phyloP scores from a whole-genome alignment of 1,140 invertebrate species.

The Melitaea cinxia region DNA sequence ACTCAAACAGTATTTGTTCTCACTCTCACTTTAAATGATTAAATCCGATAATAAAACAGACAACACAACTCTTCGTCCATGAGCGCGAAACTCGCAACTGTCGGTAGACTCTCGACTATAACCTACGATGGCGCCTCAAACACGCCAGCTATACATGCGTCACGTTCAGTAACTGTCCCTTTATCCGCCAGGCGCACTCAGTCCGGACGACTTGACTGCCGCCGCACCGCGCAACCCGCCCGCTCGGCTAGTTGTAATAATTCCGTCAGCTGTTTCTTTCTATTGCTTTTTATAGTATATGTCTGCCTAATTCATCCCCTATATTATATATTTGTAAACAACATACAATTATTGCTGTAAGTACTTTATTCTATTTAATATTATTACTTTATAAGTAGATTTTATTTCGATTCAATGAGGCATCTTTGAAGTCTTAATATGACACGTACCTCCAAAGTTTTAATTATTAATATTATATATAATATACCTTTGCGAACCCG shows the following conservation, averaged over 20 bases:
- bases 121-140: slow-evolving; percentile 47
- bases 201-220: slow-evolving; percentile 23
- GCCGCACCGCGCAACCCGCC: slow-evolving; percentile 17
- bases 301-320: not conserved
- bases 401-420: too few relatives aligned
- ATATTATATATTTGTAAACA: slow-evolving; percentile 9
- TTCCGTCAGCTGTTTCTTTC: slow-evolving; percentile 32
- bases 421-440: too few relatives aligned
- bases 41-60: slow-evolving; percentile 48
- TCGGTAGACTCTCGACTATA: slow-evolving; percentile 40
- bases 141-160: slow-evolving; percentile 44
- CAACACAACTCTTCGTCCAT: slow-evolving; percentile 60
- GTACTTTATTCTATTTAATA: slow-evolving; percentile 10
- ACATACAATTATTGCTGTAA: slow-evolving; percentile 16
- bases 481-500: slow-evolving; percentile 27
- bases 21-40: slow-evolving; percentile 61
- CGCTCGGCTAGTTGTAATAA: slow-evolving; percentile 26
- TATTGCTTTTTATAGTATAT: slow-evolving; percentile 14
- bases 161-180: slow-evolving; percentile 48
- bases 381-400: not conserved
- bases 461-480: too few relatives aligned
- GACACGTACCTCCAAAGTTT: too few relatives aligned
- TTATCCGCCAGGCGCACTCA: slow-evolving; percentile 16
- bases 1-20: slow-evolving; percentile 49
- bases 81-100: slow-evolving; percentile 74